Evolutionary conservation across 2,113 vertebrate species (phyloP), one percentile per base, ranked within the genome.

Genomic region (Machaerirhynchus nigripectus): DNA sequence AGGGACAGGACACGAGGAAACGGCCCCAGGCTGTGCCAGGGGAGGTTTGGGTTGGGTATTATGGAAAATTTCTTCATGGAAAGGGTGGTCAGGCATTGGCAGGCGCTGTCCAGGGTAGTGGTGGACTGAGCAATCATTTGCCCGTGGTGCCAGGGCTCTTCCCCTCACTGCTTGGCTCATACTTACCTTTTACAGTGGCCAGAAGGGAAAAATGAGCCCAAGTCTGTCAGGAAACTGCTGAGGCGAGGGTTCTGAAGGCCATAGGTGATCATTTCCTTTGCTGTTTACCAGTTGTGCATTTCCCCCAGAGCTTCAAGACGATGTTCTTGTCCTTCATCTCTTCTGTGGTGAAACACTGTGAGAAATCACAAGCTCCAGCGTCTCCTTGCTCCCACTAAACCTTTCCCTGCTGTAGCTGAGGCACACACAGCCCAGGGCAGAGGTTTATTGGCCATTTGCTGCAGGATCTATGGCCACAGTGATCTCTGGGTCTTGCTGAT

Each of bases 21-120:
- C 0, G 0, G 30, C 49, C 35, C 26, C 50, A 56, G 5, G 31
- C 24, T 88, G 30, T 47, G 21, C 17, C 9, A 35, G 49, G 11
- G 21, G 5, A 64, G 20, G 14, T 42, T 57, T 40, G 3, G 12
- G 2, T 44, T 74, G 52, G 35, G 9, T 74, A 23, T 65, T 44
- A 20, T 10, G 12, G 42, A 37, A 73, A 57, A 44, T 42, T 37
- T 64, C 35, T 31, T 56, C 26, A 28, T 27, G 26, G 30, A 31
- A 33, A 19, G 31, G 21, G 7, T 44, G 37, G 5, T 33, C 59
- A 74, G 44, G 44, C 33, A 44, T 14, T 65, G 86, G 42, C 37
- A 65, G 42, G 22, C 0, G 0, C 59, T 65, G 31, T 37, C 57
- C 68, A 64, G 65, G 35, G 35, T 37, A 52, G 37, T 37, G 44